Evolutionary conservation across 35 echinoderm and acorn worm species (phyloP), one percentile per base, ranked within the genome.

Genomic region (Heliocidaris tuberculata): DNA sequence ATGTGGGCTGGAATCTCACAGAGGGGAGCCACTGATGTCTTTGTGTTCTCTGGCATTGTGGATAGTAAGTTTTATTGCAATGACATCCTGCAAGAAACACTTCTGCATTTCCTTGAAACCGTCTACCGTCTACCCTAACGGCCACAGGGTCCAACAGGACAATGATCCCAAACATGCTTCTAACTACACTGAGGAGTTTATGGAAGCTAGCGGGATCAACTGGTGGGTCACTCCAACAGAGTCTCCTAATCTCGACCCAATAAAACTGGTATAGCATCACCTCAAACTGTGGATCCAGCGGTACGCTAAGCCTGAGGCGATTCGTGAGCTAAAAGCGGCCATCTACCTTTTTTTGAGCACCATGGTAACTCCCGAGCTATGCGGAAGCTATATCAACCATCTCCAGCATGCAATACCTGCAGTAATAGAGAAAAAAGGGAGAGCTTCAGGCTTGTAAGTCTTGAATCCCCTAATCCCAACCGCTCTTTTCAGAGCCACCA

Each of bases 181-280:
- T n/a, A n/a, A n/a, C n/a, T n/a, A n/a, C n/a, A n/a, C n/a, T n/a
- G n/a, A n/a, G n/a, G n/a, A 92, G 2, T 95, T 71, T 50, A 86
- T 94, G 95, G 50, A 30, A 29, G 30, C 85, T 35, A 50, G 47
- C 27, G 50, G 90, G 3, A 97, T 97, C 85, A 91, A 86, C 54
- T 97, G 96, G 96, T 97, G 93, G 95, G 47, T 49, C 30, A 97
- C 97, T 12, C 97, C 95, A 1, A 59, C 95, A 12, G 97, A 97
- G 52, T 90, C 31, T 21, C 97, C 97, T 30, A 94, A 97, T 49
- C 32, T 97, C 1, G 96, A 97, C 60, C 95, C 95, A 0, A 97
- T 96, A 12, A 95, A 97, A 70, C 94, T 35, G 11, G 27, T 97
- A 11, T 97, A 92, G 96, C 94, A 95, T 49, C 54, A 95, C 90